Conservation (phyloP, 2,888 invertebrate species). For the Dolichomitus sp. region DNA sequence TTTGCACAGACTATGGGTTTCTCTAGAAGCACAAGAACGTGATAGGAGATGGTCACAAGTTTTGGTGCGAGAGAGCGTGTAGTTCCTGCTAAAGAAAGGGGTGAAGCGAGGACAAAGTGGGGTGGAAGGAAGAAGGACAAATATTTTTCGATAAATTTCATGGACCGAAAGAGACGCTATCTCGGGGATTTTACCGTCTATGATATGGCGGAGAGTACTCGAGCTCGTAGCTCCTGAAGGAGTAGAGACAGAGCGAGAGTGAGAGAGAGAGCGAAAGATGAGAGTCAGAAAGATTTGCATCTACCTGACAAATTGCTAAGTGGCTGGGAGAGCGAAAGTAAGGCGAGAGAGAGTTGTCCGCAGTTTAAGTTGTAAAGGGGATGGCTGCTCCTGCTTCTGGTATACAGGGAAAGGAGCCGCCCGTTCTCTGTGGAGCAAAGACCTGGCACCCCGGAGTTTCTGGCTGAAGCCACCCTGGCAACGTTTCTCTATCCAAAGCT, state of each 20-base stretch:
- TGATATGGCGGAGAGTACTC: slow-evolving; percentile 38
- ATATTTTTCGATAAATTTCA: slow-evolving; percentile 65
- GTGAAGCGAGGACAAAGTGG: background rate
- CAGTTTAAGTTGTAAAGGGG: slow-evolving; percentile 43
- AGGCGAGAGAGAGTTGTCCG: slow-evolving; percentile 34
- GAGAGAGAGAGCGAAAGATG: background rate
- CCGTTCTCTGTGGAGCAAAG: slow-evolving; percentile 33
- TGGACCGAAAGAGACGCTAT: slow-evolving; percentile 25
- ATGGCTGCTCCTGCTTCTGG: slow-evolving; percentile 1
- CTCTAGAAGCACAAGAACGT: background rate
- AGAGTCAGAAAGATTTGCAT: slow-evolving; percentile 74
- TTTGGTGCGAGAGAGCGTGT: background rate
- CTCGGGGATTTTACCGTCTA: slow-evolving; percentile 25
- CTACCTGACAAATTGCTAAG: slow-evolving; percentile 80
- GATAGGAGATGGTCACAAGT: slow-evolving; percentile 6
- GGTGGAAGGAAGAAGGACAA: slow-evolving; percentile 38
- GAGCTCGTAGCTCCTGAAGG: background rate
- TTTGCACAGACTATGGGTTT: slow-evolving; percentile 5
- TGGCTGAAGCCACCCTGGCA: slow-evolving; percentile 20
- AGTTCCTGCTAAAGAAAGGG: background rate
- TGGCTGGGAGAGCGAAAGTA: slow-evolving; percentile 57
- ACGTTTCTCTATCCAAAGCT: slow-evolving; percentile 46
- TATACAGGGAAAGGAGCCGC: slow-evolving; percentile 16
- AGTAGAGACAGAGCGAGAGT: slow-evolving; percentile 5
- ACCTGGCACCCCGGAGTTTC: slow-evolving; percentile 8